Percentiles rank a stretch among this genome's conserved stretches.
Conservation (phyloP, 2,888 invertebrate species). For the Amiota mariae region DNA sequence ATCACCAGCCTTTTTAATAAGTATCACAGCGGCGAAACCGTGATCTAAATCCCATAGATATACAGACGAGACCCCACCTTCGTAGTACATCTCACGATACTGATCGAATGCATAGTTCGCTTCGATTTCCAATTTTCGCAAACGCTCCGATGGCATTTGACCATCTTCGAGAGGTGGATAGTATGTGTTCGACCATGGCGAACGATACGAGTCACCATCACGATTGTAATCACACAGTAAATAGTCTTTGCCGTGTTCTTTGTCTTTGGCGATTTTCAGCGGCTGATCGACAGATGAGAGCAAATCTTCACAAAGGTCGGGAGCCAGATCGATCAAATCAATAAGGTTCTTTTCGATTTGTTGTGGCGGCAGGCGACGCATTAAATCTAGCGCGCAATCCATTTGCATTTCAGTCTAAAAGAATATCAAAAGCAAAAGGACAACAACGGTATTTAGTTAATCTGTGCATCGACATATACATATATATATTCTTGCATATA, state of each 20-base stretch:
- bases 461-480: too few species aligned
- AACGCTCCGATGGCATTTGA: constrained; percentile 96
- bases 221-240: constrained; percentile 99
- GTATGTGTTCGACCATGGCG: constrained; percentile 99
- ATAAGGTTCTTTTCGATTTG: constrained; percentile 98
- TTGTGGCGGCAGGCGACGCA: constrained; percentile 98
- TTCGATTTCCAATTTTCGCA: constrained; percentile 96
- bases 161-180: constrained; percentile 99
- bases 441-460: too few species aligned
- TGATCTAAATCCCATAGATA: constrained; percentile 99
- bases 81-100: constrained; percentile 99
- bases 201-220: constrained; percentile 98
- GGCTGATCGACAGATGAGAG: constrained; percentile 98
- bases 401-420: constrained; percentile 94
- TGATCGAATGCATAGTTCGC: constrained; percentile 99
- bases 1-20: constrained; percentile 99
- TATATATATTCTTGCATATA: too few species aligned
- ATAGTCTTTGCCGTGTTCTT: constrained; percentile 96
- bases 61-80: constrained; percentile 99
- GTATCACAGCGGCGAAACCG: constrained; percentile 97
- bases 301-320: constrained; percentile 95
- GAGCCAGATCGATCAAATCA: constrained; percentile 97
- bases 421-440: not conserved
- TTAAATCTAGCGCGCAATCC: constrained; percentile 98
- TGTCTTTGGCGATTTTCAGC: constrained; percentile 96